phyloP scores from a whole-genome alignment of 2,113 vertebrate genomes.

The Puma concolor region DNA sequence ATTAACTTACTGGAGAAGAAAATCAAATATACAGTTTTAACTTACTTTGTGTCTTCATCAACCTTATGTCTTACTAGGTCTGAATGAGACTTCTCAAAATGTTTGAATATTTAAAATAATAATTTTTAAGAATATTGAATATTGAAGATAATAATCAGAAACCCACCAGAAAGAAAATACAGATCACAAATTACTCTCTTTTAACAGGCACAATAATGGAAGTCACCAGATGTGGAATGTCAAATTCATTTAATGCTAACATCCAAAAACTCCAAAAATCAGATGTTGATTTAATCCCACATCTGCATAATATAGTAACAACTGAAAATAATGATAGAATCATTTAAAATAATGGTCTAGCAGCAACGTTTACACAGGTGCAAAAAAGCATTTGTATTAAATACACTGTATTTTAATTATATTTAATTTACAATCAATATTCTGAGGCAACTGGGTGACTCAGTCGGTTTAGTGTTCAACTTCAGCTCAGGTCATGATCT shows the following conservation, averaged over 20 bases:
- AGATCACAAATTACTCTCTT: background rate
- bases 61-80: background rate
- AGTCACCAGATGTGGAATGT: background rate
- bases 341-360: background rate
- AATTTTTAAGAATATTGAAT: background rate
- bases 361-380: background rate
- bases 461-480: no score
- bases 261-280: background rate
- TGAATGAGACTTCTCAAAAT: background rate
- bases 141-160: constrained; percentile 23
- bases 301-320: background rate
- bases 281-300: background rate
- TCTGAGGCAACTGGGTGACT: background rate
- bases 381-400: background rate
- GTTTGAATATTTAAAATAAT: constrained; percentile 25
- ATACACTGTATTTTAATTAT: background rate
- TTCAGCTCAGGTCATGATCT: no score
- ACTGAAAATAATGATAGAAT: background rate
- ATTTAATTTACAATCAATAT: constrained; percentile 30
- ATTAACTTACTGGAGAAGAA: background rate
- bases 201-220: background rate
- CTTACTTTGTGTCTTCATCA: background rate
- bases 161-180: background rate
- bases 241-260: background rate
- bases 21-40: background rate